Percentiles rank a stretch among this genome's conserved stretches.
phyloP scores from a whole-genome alignment of 2,113 vertebrate genomes.

The Montifringilla adamsi region DNA sequence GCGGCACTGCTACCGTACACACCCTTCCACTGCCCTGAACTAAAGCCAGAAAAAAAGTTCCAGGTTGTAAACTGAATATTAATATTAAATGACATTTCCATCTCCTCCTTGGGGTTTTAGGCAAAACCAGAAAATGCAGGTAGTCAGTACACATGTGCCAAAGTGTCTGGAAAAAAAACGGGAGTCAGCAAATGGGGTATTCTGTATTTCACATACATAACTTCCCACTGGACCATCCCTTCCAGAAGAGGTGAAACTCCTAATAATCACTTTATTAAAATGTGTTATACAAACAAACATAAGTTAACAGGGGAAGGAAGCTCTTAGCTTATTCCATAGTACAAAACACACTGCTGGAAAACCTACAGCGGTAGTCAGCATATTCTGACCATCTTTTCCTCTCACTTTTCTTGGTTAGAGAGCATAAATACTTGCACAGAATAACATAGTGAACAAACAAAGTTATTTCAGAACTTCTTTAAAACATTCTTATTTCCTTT shows the following conservation, averaged over 20 bases:
- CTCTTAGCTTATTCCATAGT: neutral
- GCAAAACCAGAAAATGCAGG: slow-evolving; percentile 51
- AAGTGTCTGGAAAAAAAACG: neutral
- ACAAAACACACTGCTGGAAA: neutral
- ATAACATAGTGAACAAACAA: neutral
- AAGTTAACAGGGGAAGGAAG: neutral
- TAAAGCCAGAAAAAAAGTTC: neutral
- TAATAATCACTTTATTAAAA: neutral
- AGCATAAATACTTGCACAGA: slow-evolving; percentile 17
- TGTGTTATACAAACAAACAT: neutral
- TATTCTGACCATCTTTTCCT: neutral
- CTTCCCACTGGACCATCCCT: neutral
- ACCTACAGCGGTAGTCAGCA: neutral
- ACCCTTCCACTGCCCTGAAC: neutral
- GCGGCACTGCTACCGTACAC: neutral
- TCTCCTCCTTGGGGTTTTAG: slow-evolving; percentile 10
- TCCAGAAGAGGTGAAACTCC: neutral
- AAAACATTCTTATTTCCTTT: neutral
- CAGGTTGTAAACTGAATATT: neutral
- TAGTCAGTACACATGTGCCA: neutral
- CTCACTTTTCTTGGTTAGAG: neutral
- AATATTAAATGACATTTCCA: slow-evolving; percentile 40
- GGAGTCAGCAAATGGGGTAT: neutral
- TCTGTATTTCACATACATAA: neutral
- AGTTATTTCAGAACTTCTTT: neutral